A percentile compares a stretch with the other conserved stretches of the same genome.
Evolutionary conservation across 2,113 vertebrate genomes (phyloP).

Genomic region (Platysternon megacephalum): DNA sequence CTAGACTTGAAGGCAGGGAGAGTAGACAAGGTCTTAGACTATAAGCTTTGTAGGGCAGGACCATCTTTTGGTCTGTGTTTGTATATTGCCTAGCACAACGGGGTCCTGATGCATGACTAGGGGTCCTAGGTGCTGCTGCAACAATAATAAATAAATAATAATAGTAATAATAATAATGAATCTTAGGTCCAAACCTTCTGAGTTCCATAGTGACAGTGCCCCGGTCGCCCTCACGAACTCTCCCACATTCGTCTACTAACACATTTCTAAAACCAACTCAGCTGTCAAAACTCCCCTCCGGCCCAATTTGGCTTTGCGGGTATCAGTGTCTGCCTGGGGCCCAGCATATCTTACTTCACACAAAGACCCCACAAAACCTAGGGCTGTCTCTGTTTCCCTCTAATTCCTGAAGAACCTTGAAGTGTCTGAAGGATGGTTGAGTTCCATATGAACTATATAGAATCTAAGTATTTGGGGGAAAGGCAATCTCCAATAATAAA

Average conservation of each 20-base stretch:
- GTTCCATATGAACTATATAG: conserved; percentile 17
- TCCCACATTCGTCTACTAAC: neutral
- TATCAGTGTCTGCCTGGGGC: neutral
- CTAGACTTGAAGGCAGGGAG: neutral
- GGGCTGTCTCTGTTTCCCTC: neutral
- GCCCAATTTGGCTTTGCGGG: neutral
- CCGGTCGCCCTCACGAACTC: neutral
- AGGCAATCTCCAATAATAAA: conserved; percentile 70
- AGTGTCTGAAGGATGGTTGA: conserved; percentile 14
- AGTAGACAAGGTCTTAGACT: neutral
- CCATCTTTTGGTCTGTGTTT: neutral
- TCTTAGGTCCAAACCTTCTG: neutral
- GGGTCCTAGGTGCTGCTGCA: neutral
- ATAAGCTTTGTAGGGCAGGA: neutral
- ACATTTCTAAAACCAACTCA: neutral
- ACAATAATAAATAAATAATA: too few species aligned
- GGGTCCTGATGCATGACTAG: neutral
- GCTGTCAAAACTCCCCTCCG: neutral
- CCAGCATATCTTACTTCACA: conserved; percentile 17
- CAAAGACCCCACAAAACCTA: neutral
- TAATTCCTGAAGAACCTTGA: conserved; percentile 4
- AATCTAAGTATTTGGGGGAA: conserved; percentile 4
- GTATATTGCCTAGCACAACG: neutral
- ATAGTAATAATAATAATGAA: neutral
- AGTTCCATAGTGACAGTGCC: neutral